Evolutionary conservation across 2,113 vertebrate species (phyloP).

Genomic region (Grantiella picta): DNA sequence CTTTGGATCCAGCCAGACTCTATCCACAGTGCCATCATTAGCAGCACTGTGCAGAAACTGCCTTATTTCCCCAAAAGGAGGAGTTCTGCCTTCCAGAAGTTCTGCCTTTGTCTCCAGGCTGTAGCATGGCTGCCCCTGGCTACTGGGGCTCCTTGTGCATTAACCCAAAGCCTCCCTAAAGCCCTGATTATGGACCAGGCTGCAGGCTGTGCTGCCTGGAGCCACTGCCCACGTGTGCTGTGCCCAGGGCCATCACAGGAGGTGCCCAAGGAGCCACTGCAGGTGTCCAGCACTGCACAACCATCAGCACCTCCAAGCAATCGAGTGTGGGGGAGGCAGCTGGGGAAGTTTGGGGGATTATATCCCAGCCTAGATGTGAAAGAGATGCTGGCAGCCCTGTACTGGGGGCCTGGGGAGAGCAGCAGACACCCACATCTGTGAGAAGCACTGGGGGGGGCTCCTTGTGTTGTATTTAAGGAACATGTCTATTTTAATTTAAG

Average conservation of each 20-base stretch:
- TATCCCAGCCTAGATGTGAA: background rate
- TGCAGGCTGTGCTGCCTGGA: rapidly evolving
- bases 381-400: rapidly evolving
- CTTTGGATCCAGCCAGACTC: background rate
- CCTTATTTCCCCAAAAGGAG: background rate
- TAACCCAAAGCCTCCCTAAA: background rate
- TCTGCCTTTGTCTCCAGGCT: background rate
- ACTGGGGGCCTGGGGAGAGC: background rate
- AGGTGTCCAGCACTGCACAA: background rate
- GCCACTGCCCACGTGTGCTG: rapidly evolving
- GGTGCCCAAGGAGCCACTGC: rapidly evolving
- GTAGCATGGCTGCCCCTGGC: rapidly evolving
- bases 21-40: rapidly evolving
- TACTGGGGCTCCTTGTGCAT: background rate
- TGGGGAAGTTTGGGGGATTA: background rate
- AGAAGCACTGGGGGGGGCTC: background rate
- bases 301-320: background rate
- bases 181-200: rapidly evolving
- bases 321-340: rapidly evolving
- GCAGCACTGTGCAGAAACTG: background rate
- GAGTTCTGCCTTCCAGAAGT: background rate
- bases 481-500: background rate
- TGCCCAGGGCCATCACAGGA: rapidly evolving
- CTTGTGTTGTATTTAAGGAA: background rate
- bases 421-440: rapidly evolving